These are phyloP conservation scores for Leptogaster cylindrica DNA, from an alignment of 2,888 invertebrate species.

Conservation along the genomic window DNA sequence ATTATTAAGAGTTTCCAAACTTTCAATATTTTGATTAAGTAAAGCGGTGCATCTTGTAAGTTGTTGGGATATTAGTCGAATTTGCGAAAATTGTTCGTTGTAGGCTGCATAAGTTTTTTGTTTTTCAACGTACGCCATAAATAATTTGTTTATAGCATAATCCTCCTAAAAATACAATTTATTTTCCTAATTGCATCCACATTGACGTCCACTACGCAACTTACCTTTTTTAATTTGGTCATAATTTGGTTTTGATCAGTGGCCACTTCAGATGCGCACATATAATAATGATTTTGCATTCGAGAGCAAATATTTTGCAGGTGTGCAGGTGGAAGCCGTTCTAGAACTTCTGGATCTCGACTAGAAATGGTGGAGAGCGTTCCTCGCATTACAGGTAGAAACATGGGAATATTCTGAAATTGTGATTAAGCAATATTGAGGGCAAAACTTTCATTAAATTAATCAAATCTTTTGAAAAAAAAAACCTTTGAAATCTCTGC, in stretches of 20 bases:
- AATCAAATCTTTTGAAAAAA: too few species aligned
- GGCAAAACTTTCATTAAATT: too few species aligned
- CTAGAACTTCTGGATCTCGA: conserved; percentile 85
- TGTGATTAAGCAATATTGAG: too few species aligned
- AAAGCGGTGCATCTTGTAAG: conserved; percentile 80
- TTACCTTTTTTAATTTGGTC: conserved; percentile 78
- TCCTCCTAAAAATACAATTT: conserved; percentile 68
- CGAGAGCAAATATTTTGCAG: conserved; percentile 77
- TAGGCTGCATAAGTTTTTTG: conserved; percentile 85
- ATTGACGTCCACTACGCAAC: conserved; percentile 38
- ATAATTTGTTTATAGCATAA: conserved; percentile 72
- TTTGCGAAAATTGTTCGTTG: conserved; percentile 83
- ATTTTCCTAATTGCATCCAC: background rate
- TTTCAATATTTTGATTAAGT: conserved; percentile 83
- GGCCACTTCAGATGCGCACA: conserved; percentile 81
- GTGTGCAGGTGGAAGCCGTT: conserved; percentile 70
- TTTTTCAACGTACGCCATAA: conserved; percentile 74
- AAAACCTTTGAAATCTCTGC: too few species aligned
- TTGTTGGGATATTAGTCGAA: conserved; percentile 83
- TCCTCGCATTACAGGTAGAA: conserved; percentile 90
- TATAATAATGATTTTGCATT: conserved; percentile 83
- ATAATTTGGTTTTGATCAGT: conserved; percentile 79
- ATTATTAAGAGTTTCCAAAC: conserved; percentile 84
- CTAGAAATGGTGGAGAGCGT: conserved; percentile 84
- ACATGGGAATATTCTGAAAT: conserved; percentile 81